Conservation (phyloP, 2,888 invertebrate genomes). For the Sclerodermus sp. region DNA sequence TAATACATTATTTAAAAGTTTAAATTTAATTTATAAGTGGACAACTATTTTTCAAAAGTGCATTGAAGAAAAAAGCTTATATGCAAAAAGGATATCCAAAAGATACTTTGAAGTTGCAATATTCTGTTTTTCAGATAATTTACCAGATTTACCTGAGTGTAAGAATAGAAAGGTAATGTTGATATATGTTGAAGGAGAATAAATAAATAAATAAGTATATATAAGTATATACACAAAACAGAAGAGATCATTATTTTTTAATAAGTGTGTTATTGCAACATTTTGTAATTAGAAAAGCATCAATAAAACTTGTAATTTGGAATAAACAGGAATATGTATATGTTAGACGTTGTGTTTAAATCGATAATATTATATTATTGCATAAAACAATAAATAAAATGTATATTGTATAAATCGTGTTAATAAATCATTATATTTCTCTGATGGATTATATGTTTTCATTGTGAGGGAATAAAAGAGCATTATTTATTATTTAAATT, state of each 20-base stretch:
- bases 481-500: too few species aligned
- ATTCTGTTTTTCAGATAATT: constrained; percentile 26
- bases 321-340: constrained; percentile 44
- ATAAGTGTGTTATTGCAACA: constrained; percentile 37
- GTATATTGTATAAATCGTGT: constrained; percentile 45
- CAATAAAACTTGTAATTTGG: constrained; percentile 34
- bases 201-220: too few species aligned
- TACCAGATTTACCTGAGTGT: constrained; percentile 37
- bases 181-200: too few species aligned
- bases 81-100: too few species aligned
- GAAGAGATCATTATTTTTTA: constrained; percentile 36
- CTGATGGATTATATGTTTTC: too few species aligned
- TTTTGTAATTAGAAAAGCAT: constrained; percentile 45
- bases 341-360: constrained; percentile 54
- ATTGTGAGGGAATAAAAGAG: too few species aligned
- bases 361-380: constrained; percentile 54
- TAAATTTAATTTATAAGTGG: too few species aligned
- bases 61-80: too few species aligned
- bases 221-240: too few species aligned
- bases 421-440: too few species aligned
- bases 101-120: neutral
- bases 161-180: constrained; percentile 12
- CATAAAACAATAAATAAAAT: constrained; percentile 51
- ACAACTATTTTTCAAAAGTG: too few species aligned
- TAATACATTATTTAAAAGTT: too few species aligned